Conservation (phyloP, 2,113 vertebrate species). For the Enhydra lutris region DNA sequence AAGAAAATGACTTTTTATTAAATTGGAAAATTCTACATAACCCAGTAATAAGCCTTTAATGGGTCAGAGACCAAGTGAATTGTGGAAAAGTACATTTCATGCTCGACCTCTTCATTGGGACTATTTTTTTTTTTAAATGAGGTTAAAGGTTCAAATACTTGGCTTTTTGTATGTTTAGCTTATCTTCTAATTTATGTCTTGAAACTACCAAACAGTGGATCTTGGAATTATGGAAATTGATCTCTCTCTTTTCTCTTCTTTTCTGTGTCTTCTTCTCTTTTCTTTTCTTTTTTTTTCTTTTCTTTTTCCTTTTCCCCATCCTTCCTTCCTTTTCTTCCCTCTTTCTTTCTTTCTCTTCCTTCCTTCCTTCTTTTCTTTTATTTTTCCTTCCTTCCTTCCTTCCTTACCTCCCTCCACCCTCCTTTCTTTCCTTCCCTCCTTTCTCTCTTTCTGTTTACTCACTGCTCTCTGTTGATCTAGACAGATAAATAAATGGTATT, state of each 20-base stretch:
- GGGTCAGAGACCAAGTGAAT: not conserved
- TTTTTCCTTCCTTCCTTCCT: not conserved
- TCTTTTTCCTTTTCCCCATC: not conserved
- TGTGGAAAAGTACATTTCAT: not conserved
- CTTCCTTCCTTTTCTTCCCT: rapidly evolving
- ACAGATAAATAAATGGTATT: not conserved
- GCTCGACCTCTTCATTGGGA: not conserved
- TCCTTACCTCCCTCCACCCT: rapidly evolving
- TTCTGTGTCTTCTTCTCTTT: not conserved
- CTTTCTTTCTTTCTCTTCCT: not conserved
- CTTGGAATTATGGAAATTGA: not conserved
- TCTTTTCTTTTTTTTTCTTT: rapidly evolving
- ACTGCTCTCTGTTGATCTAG: not conserved
- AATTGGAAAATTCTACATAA: not conserved
- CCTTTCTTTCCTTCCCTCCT: not conserved
- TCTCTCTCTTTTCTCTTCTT: not conserved
- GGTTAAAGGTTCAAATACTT: conserved; percentile 20
- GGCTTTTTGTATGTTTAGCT: not conserved
- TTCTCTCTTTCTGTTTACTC: not conserved
- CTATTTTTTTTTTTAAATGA: not conserved
- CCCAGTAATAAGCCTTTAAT: not conserved
- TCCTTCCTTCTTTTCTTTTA: rapidly evolving
- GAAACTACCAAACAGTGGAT: not conserved
- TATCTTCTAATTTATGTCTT: conserved; percentile 2
- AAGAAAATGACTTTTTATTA: not conserved